These are phyloP conservation scores for Agrochola litura DNA, from an alignment of 2,888 invertebrate species.

Conservation along the genomic window DNA sequence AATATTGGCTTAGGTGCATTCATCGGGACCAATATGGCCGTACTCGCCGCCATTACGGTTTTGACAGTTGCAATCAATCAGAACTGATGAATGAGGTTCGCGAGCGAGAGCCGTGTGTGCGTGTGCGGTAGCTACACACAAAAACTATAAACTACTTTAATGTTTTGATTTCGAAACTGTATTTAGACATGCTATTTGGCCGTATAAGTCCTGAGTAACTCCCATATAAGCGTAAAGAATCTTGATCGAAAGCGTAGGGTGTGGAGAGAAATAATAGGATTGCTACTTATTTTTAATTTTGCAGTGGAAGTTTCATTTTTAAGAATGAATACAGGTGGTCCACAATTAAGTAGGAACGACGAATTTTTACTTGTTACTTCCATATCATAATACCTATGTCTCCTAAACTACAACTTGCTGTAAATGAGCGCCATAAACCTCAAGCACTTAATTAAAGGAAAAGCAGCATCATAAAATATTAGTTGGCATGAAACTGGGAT, in stretches of 20 bases:
- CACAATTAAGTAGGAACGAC: not conserved
- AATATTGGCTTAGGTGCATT: constrained; percentile 87
- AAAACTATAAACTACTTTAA: constrained; percentile 62
- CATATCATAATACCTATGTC: not conserved
- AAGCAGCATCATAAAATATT: constrained; percentile 5
- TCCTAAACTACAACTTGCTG: not conserved
- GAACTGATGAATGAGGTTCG: constrained; percentile 87
- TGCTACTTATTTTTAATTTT: constrained; percentile 16
- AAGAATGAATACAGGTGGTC: constrained; percentile 12
- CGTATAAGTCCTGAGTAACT: constrained; percentile 53
- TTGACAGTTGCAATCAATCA: constrained; percentile 91
- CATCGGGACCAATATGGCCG: constrained; percentile 83
- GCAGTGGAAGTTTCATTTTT: constrained; percentile 3
- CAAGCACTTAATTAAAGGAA: not conserved
- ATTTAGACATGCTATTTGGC: constrained; percentile 61
- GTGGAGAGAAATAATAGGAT: constrained; percentile 30
- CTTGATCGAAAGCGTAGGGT: constrained; percentile 45
- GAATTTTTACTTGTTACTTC: not conserved
- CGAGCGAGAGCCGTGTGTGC: constrained; percentile 72
- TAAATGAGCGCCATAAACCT: too few relatives aligned
- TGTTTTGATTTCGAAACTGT: constrained; percentile 63
- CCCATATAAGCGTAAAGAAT: constrained; percentile 43
- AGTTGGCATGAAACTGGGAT: not conserved
- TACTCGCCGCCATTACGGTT: constrained; percentile 88
- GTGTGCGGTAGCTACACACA: constrained; percentile 79